These are phyloP conservation scores for Lepidostoma basale DNA, from an alignment of 1,140 invertebrate genomes.

Conservation along the genomic window DNA sequence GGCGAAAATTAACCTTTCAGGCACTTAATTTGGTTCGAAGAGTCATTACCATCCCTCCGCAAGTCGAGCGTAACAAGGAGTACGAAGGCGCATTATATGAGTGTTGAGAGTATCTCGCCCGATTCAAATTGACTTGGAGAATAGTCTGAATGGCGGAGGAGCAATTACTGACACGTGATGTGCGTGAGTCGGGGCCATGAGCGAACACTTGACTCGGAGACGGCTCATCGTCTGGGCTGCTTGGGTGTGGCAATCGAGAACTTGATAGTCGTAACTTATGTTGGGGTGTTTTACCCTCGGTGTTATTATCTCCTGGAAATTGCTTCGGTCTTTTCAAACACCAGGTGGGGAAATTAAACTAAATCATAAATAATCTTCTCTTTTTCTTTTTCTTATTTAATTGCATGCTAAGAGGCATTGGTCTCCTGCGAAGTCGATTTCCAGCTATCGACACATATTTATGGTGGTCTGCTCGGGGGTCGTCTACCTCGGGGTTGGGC, in stretches of 20 bases:
- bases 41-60: background rate
- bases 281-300: no score
- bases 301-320: no score
- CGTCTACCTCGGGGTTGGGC: no score
- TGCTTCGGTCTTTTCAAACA: no score
- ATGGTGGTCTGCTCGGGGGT: no score
- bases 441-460: no score
- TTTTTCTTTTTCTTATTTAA: no score
- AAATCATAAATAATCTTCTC: no score
- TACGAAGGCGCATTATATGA: background rate
- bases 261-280: no score
- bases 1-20: background rate
- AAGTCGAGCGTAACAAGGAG: background rate
- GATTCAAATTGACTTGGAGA: constrained; percentile 36
- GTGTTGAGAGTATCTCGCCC: background rate
- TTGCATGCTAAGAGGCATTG: no score
- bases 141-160: constrained; percentile 14
- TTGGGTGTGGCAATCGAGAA: background rate
- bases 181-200: constrained; percentile 32
- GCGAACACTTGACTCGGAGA: constrained; percentile 1
- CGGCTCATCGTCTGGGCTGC: constrained; percentile 1
- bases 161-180: constrained; percentile 41
- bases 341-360: no score
- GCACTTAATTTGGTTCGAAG: background rate
- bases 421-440: no score